Conservation (phyloP, 2,797 vertebrate genomes). For the Amniataba percoides region DNA sequence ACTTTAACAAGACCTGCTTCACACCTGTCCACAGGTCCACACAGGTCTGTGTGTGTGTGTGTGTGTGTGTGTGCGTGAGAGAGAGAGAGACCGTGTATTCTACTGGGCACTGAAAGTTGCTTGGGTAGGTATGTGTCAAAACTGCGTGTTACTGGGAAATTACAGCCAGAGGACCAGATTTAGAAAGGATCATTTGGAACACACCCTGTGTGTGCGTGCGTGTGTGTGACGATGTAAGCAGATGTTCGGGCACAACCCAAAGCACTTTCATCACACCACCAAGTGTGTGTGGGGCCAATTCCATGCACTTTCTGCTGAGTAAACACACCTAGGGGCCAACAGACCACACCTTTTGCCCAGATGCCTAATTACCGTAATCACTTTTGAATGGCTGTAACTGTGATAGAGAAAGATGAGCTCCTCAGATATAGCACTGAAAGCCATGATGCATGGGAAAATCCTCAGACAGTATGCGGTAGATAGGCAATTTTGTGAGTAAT, state of each 20-base stretch:
- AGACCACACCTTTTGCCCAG: slow-evolving; percentile 66
- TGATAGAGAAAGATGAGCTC: slow-evolving; percentile 51
- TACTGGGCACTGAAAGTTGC: slow-evolving; percentile 59
- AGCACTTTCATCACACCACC: slow-evolving; percentile 55
- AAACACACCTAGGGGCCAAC: slow-evolving; percentile 68
- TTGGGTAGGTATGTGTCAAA: slow-evolving; percentile 56
- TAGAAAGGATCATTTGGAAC: slow-evolving; percentile 55
- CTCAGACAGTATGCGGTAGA: not conserved
- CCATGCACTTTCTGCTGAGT: slow-evolving; percentile 72
- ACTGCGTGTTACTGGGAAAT: slow-evolving; percentile 58
- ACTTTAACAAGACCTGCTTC: slow-evolving; percentile 67
- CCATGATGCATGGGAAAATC: slow-evolving; percentile 37
- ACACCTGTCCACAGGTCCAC: slow-evolving; percentile 56
- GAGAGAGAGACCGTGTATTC: slow-evolving; percentile 15
- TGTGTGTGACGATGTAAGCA: slow-evolving; percentile 58
- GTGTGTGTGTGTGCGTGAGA: slow-evolving; percentile 15
- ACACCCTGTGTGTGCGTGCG: not conserved
- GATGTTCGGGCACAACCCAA: slow-evolving; percentile 66
- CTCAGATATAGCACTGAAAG: slow-evolving; percentile 33
- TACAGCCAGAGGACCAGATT: slow-evolving; percentile 59
- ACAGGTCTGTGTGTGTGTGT: slow-evolving; percentile 38
- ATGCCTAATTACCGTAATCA: slow-evolving; percentile 75
- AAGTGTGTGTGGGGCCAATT: slow-evolving; percentile 57
- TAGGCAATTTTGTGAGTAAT: slow-evolving; percentile 34
- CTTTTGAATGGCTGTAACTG: slow-evolving; percentile 66